Evolutionary conservation across 2,797 vertebrate genomes (phyloP).

Genomic region (Squalus acanthias): DNA sequence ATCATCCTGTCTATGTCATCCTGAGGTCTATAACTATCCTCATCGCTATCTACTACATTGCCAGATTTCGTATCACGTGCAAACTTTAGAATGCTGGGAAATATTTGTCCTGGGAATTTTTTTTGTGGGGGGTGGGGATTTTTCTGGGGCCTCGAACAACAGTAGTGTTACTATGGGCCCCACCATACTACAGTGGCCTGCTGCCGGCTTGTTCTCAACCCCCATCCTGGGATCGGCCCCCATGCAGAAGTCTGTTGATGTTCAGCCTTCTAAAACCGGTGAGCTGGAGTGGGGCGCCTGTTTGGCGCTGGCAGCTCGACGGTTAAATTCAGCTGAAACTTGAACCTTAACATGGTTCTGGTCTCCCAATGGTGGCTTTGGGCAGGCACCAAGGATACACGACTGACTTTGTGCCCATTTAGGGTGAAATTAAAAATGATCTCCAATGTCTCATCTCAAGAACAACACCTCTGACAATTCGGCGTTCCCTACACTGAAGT

Average conservation of each 20-base stretch:
- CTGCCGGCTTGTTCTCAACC: neutral
- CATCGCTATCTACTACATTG: too few relatives aligned
- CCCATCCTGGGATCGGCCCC: neutral
- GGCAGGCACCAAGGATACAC: too few relatives aligned
- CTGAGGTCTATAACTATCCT: too few relatives aligned
- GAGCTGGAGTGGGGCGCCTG: neutral
- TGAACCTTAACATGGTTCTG: neutral
- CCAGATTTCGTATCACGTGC: too few relatives aligned
- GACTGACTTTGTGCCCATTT: neutral
- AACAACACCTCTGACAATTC: neutral
- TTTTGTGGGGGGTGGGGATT: too few relatives aligned
- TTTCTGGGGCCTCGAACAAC: too few relatives aligned
- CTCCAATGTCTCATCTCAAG: neutral
- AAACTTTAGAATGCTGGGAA: too few relatives aligned
- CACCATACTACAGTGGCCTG: neutral
- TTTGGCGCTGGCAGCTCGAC: neutral
- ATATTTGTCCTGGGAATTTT: too few relatives aligned
- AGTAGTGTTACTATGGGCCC: neutral
- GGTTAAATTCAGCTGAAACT: neutral
- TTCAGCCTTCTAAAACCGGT: neutral
- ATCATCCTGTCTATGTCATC: too few relatives aligned
- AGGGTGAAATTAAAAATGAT: neutral
- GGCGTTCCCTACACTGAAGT: neutral
- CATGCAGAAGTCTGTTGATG: neutral
- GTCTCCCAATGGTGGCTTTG: neutral